These are phyloP conservation scores for Tyrannus savana DNA, from an alignment of 2,113 vertebrate genomes.

Conservation along the genomic window DNA sequence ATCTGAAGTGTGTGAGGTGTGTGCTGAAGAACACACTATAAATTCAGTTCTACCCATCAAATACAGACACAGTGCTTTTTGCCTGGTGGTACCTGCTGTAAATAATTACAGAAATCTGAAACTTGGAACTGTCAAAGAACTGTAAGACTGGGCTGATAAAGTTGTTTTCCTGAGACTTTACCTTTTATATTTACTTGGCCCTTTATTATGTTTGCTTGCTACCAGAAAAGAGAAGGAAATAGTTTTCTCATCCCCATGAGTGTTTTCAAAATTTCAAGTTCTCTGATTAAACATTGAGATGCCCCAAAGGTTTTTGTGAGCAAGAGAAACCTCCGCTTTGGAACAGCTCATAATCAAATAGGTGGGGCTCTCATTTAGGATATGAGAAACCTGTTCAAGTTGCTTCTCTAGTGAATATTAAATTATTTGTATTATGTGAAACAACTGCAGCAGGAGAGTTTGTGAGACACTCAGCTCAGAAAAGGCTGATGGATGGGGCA, in stretches of 20 bases:
- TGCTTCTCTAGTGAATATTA: constrained; percentile 1
- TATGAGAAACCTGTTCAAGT: neutral
- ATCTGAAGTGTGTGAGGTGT: neutral
- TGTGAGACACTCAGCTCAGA: neutral
- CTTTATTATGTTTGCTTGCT: neutral
- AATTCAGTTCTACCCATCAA: neutral
- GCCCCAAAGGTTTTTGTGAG: neutral
- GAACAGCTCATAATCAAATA: neutral
- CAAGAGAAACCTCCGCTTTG: neutral
- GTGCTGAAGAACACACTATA: neutral
- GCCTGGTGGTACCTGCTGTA: neutral
- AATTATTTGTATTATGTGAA: constrained; percentile 1
- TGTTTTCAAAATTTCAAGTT: neutral
- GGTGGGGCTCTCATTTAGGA: neutral
- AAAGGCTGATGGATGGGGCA: neutral
- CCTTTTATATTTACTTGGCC: neutral
- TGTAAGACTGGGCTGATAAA: neutral
- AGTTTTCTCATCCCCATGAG: neutral
- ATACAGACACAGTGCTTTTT: neutral
- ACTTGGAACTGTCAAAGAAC: neutral
- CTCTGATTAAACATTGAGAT: neutral
- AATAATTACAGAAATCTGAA: neutral
- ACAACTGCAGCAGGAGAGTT: neutral
- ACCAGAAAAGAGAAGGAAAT: neutral
- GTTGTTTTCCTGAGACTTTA: neutral